These are phyloP conservation scores for Pelodiscus sinensis DNA, from an alignment of 2,113 vertebrate genomes.

Conservation along the genomic window DNA sequence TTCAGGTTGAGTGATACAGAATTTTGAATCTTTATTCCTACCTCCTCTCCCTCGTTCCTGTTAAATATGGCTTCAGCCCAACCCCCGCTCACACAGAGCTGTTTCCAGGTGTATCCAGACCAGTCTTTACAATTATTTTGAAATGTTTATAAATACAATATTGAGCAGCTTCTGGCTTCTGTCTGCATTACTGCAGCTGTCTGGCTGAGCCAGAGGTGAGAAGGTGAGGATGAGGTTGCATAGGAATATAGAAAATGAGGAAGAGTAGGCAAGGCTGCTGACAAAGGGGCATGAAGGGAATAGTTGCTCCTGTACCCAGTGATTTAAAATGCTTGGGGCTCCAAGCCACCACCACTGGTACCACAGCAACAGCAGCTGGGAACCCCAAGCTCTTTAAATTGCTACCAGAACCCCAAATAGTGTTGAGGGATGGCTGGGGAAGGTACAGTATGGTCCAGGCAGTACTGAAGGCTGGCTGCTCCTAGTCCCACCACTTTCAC, in stretches of 20 bases:
- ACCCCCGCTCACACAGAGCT: not conserved
- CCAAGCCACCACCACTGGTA: too few relatives aligned
- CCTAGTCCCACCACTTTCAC: too few relatives aligned
- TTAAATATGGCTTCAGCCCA: not conserved
- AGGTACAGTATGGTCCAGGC: too few relatives aligned
- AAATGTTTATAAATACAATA: not conserved
- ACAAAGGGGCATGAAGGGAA: too few relatives aligned
- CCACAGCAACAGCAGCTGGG: too few relatives aligned
- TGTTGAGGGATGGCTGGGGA: too few relatives aligned
- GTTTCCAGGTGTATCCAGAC: not conserved
- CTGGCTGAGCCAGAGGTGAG: constrained; percentile 15
- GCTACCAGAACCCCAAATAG: too few relatives aligned
- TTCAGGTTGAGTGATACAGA: not conserved
- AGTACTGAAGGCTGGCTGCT: too few relatives aligned
- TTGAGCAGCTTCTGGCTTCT: not conserved
- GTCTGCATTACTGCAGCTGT: not conserved
- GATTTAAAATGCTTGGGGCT: too few relatives aligned
- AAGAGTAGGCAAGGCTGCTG: not conserved
- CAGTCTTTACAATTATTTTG: not conserved
- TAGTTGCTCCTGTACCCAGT: too few relatives aligned
- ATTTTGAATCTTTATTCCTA: not conserved
- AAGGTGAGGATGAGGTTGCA: not conserved
- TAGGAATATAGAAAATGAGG: constrained; percentile 2
- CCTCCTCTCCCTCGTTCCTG: not conserved
- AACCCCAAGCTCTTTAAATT: too few relatives aligned